Base-by-base conservation (phyloP, 2,113 vertebrate genomes). In the Aythya baeri region DNA sequence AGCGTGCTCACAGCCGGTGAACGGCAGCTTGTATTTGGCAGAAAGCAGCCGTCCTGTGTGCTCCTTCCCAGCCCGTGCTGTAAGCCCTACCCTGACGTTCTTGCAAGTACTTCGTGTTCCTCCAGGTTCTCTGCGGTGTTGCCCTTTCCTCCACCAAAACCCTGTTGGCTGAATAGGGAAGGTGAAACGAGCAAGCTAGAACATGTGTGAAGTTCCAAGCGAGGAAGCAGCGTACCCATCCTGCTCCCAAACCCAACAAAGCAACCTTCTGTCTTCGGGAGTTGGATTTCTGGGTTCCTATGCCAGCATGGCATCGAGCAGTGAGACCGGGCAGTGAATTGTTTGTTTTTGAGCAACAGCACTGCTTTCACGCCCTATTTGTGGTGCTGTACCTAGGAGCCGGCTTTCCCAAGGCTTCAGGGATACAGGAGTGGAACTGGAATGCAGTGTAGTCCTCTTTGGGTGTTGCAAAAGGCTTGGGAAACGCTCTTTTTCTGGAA, bases 271-370 rank as follows among this genome's bases (percentile, higher is more conserved):
- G 6, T n/a, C 71, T 67, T 43, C 46, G 27, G 23, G 52, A 79
- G 3, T 8, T 83, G 7, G 32, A 4, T 36, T 55, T 74, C 66
- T 22, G 9, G 4, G 31, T 67, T 55, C n/a, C 12, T 23, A 16
- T 46, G 36, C 50, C 6, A 1, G 0, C 18, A 4, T 15, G n/a
- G 61, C 4, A 1, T 6, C 5, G 38, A 50, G 43, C 6, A 0
- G 6, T 14, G 32, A 44, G 55, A 34, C 34, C 3, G 4, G 15
- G 58, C 16, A 11, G 21, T 0, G 26, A 26, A 16, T 68, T 38
- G 5, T 46, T 46, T 20, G 16, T 52, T 52, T 83, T 38, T n/a
- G 9, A 21, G 26, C 62, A n/a, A 32, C 4, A 1, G 34, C 54
- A 7, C 21, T 16, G 22, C 59, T 67, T 54, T 61, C 13, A 3